Conservation (phyloP, 35 echinoderm and acorn worm species). For the Amphiura filiformis region DNA sequence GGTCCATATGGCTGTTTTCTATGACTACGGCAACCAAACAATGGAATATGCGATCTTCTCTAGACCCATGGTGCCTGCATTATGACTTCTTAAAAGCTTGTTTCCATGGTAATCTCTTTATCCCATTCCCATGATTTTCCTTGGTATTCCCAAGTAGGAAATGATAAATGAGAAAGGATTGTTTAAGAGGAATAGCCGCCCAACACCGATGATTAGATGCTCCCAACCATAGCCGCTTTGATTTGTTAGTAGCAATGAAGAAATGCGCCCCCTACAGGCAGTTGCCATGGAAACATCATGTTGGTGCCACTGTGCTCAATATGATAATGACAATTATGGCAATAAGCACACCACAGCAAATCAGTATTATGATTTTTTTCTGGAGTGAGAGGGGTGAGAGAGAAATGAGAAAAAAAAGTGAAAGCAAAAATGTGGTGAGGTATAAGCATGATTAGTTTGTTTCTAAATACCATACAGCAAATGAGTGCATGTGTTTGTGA, state of each 20-base stretch:
- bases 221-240: neutral
- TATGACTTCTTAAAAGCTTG: neutral
- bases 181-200: neutral
- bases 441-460: too few species aligned
- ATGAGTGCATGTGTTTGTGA: too few species aligned
- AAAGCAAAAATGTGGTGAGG: slow-evolving; percentile 10
- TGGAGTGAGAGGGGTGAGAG: neutral
- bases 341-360: slow-evolving; percentile 60
- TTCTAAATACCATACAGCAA: too few species aligned
- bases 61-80: neutral
- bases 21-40: neutral
- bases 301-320: slow-evolving; percentile 21
- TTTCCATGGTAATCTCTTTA: neutral
- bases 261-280: neutral
- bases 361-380: slow-evolving; percentile 62
- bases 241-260: neutral
- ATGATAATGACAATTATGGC: slow-evolving; percentile 60
- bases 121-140: neutral
- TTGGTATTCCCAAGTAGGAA: neutral
- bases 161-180: too few species aligned
- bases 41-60: neutral
- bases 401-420: neutral
- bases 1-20: neutral
- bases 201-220: neutral
- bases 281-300: neutral